These are phyloP conservation scores for Sebastes goodei DNA, from an alignment of 2,797 vertebrate species.

Conservation along the genomic window DNA sequence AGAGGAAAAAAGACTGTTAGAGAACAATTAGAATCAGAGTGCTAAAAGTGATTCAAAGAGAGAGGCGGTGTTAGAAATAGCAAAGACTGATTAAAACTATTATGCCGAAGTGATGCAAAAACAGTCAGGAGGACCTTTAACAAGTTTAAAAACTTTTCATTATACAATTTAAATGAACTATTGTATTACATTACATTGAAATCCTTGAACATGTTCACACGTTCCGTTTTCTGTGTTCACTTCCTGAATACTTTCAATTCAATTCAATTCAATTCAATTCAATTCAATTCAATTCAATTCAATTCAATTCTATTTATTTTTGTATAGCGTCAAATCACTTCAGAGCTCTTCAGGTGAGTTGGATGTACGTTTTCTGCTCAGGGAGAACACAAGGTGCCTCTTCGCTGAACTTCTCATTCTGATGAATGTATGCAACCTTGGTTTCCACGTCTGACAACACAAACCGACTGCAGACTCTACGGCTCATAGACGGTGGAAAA, in stretches of 20 bases:
- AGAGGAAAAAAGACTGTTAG: background rate
- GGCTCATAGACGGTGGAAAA: background rate
- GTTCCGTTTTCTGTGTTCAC: background rate
- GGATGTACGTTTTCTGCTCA: background rate
- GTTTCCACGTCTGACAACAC: background rate
- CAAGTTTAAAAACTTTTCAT: background rate
- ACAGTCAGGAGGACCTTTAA: background rate
- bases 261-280: too few species aligned
- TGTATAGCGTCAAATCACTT: background rate
- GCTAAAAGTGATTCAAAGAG: constrained; percentile 20
- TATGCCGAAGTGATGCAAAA: background rate
- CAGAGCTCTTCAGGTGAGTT: background rate
- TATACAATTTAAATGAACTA: background rate
- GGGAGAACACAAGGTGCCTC: background rate
- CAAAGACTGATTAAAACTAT: background rate
- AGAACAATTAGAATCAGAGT: constrained; percentile 37
- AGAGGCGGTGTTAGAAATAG: background rate
- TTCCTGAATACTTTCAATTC: too few species aligned
- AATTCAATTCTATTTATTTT: too few species aligned
- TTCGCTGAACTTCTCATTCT: background rate
- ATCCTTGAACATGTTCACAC: background rate
- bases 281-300: too few species aligned
- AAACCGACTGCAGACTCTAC: background rate
- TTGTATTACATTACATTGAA: background rate
- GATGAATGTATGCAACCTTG: background rate